A percentile compares a stretch with the other conserved stretches of the same genome.
phyloP scores from a whole-genome alignment of 2,888 invertebrate species.

The Pomacea canaliculata region DNA sequence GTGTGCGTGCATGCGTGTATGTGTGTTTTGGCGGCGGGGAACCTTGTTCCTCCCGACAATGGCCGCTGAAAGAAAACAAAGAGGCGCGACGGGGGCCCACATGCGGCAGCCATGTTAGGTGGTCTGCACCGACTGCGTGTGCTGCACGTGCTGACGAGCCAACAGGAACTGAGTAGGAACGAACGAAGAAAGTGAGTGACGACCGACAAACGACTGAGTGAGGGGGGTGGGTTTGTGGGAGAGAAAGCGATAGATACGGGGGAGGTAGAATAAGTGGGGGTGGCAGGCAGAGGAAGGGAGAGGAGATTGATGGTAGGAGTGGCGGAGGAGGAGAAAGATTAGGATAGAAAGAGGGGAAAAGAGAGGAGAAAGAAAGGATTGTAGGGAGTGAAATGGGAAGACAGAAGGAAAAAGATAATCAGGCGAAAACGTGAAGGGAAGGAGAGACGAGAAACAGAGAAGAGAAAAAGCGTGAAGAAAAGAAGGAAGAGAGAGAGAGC shows the following conservation, averaged over 20 bases:
- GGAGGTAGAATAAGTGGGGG: too few relatives aligned
- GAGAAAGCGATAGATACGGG: too few relatives aligned
- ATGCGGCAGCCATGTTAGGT: constrained; percentile 18
- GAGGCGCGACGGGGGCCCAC: constrained; percentile 1
- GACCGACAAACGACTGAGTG: background rate
- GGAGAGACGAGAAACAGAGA: too few relatives aligned
- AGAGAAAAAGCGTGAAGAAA: too few relatives aligned
- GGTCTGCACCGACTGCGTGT: constrained; percentile 9
- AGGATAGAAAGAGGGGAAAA: background rate
- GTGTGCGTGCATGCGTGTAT: constrained; percentile 11
- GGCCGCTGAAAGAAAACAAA: constrained; percentile 8
- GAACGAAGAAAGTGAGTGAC: background rate
- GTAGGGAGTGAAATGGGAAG: background rate
- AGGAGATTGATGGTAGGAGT: too few relatives aligned
- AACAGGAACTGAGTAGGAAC: background rate
- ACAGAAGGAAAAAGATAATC: background rate
- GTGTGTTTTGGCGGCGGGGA: constrained; percentile 13
- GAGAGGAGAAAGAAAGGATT: too few relatives aligned
- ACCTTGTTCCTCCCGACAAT: constrained; percentile 8
- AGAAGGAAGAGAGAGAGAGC: too few relatives aligned
- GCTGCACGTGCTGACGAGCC: constrained; percentile 8
- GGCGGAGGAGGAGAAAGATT: too few relatives aligned
- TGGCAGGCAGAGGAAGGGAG: too few relatives aligned
- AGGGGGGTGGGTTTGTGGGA: too few relatives aligned
- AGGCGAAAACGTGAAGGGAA: too few relatives aligned